phyloP scores from a whole-genome alignment of 2,888 invertebrate species.

The Hypena proboscidalis region DNA sequence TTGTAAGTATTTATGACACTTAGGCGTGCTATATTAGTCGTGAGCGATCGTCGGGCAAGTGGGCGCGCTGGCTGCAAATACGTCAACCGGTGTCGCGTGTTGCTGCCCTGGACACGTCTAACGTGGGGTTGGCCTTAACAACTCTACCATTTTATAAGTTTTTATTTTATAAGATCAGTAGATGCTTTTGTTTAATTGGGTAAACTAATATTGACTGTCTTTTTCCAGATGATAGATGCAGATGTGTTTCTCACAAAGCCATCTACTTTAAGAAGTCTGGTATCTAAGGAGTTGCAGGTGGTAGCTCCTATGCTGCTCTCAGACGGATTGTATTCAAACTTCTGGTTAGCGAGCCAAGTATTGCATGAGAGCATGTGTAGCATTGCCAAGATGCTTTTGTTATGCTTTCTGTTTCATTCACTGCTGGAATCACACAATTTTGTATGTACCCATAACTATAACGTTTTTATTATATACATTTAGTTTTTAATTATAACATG shows the following conservation, averaged over 20 bases:
- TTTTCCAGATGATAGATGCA: slow-evolving; percentile 91
- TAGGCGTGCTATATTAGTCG: too few species aligned
- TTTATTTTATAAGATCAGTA: too few species aligned
- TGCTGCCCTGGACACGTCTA: too few species aligned
- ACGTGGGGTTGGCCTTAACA: too few species aligned
- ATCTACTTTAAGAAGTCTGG: slow-evolving; percentile 86
- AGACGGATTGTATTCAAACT: slow-evolving; percentile 96
- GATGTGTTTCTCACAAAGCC: slow-evolving; percentile 92
- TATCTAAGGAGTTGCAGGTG: slow-evolving; percentile 86
- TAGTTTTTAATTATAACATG: too few species aligned
- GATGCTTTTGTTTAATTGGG: too few species aligned
- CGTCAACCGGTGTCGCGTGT: too few species aligned
- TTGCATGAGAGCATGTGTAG: slow-evolving; percentile 43
- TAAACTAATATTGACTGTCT: slow-evolving; percentile 5
- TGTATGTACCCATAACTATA: neutral
- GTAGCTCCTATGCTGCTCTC: slow-evolving; percentile 95
- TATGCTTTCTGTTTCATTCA: slow-evolving; percentile 20
- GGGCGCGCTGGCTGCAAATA: too few species aligned
- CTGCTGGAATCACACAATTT: neutral
- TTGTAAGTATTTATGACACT: slow-evolving; percentile 84
- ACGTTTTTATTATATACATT: neutral
- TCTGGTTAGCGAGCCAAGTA: slow-evolving; percentile 88
- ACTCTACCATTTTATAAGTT: too few species aligned
- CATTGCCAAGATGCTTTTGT: slow-evolving; percentile 31
- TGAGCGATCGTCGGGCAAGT: too few species aligned